Conservation (phyloP, 1,140 invertebrate species). For the Macrocentrus cingulum region DNA sequence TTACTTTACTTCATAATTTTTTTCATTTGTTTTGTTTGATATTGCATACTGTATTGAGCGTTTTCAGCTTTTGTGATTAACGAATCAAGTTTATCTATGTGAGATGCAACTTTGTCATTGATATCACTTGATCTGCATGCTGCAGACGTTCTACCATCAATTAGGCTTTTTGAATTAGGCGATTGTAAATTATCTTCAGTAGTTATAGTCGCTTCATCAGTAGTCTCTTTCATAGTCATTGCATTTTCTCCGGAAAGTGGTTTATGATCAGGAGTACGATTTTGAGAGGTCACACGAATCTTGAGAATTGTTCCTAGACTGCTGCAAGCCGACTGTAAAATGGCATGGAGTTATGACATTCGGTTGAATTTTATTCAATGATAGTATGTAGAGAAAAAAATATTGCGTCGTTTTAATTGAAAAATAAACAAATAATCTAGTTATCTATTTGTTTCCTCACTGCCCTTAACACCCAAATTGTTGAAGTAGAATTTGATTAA, state of each 20-base stretch:
- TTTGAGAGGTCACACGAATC: conserved; percentile 56
- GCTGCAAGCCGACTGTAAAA: conserved; percentile 65
- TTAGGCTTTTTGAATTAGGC: too few relatives aligned
- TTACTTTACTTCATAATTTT: too few relatives aligned
- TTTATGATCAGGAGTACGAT: conserved; percentile 46
- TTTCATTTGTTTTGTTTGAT: too few relatives aligned
- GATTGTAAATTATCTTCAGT: conserved; percentile 19
- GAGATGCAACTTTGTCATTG: conserved; percentile 62
- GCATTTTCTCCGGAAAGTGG: conserved; percentile 23
- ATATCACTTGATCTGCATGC: conserved; percentile 54
- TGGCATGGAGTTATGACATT: too few relatives aligned
- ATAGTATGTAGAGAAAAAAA: conserved; percentile 7
- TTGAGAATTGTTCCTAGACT: conserved; percentile 67
- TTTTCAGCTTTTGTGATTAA: too few relatives aligned
- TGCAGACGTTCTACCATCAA: conserved; percentile 27
- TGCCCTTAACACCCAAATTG: too few relatives aligned
- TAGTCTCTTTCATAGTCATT: neutral
- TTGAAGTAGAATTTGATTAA: too few relatives aligned
- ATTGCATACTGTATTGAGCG: too few relatives aligned
- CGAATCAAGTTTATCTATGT: conserved; percentile 64
- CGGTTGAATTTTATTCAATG: neutral
- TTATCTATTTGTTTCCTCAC: neutral
- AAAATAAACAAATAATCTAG: neutral
- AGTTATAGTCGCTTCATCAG: conserved; percentile 42
- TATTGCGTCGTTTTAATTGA: too few relatives aligned